Base-by-base conservation (phyloP, 2,888 invertebrate species). In the Leptinotarsa juncta region DNA sequence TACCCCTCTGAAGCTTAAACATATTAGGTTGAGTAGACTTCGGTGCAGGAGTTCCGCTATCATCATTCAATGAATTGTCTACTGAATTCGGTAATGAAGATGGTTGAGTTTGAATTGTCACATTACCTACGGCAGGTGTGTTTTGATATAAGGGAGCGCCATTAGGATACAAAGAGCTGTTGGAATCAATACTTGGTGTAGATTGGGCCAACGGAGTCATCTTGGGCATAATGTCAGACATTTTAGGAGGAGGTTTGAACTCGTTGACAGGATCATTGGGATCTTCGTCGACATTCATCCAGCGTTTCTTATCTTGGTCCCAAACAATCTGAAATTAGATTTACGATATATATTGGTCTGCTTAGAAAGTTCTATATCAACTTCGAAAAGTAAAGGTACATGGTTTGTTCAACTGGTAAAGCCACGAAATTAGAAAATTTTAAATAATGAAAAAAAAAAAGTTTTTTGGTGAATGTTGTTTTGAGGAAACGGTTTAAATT, bases 251-350 rank as follows among this genome's bases (percentile, higher is more conserved):
- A 60, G 94, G 93, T 81, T 91, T 92, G 49, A 93, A 86, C 48
- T 89, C 88, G 68, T 87, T 84, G 1, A 87, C 87, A 4, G 87
- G 71, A 70, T 90, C 92, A 32, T 91, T 91, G 7, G 90, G 92
- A 78, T 92, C 93, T 48, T 91, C 94, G 86, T 95, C 95, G 62
- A 92, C 91, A 89, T 97, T 95, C 68, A 93, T 91, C 97, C 97
- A 98, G 81, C 92, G 92, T 86, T 97, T 95, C 84, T 91, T 92
- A n/a, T 93, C 93, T 73, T 93, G 90, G 89, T 97, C 97, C 97
- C 97, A 98, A 71, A 97, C 95, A 90, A 97, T 97, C 96, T 96
- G 86, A 57, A 81, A 80, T 75, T 4, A 51, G n/a, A 16, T 15
- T 50, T 51, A 42, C 3, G 3, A 42, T 10, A 42, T 42, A 42